phyloP scores from a whole-genome alignment of 1,140 invertebrate species.

The Diorhabda sublineata region DNA sequence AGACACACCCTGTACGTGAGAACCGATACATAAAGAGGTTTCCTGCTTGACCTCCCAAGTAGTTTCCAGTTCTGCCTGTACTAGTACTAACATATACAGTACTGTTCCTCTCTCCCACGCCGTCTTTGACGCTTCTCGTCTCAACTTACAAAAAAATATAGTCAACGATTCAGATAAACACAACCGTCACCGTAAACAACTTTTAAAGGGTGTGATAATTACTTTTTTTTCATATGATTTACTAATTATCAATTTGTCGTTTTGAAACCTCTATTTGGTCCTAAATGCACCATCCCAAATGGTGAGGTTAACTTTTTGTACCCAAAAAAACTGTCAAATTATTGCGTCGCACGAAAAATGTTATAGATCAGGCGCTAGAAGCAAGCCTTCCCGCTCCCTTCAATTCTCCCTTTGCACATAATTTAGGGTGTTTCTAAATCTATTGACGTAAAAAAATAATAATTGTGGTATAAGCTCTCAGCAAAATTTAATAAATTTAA shows the following conservation, averaged over 20 bases:
- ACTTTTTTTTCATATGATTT: too few relatives aligned
- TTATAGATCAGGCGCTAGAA: too few relatives aligned
- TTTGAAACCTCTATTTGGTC: too few relatives aligned
- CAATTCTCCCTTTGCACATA: too few relatives aligned
- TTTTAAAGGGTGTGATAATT: neutral
- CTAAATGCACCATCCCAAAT: too few relatives aligned
- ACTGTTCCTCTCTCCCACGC: slow-evolving; percentile 1
- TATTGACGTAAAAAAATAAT: slow-evolving; percentile 16
- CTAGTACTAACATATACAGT: neutral
- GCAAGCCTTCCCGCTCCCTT: too few relatives aligned
- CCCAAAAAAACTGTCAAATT: too few relatives aligned
- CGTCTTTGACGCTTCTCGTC: slow-evolving; percentile 1
- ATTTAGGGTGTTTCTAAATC: too few relatives aligned
- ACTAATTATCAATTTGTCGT: too few relatives aligned
- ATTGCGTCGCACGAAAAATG: too few relatives aligned
- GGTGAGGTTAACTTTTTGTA: too few relatives aligned
- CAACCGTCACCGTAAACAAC: neutral
- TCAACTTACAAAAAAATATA: neutral
- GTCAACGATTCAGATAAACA: neutral
- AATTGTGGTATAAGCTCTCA: slow-evolving; percentile 24
- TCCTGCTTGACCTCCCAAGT: slow-evolving; percentile 1
- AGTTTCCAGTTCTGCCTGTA: neutral
- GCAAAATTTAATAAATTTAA: slow-evolving; percentile 23
- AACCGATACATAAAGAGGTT: neutral
- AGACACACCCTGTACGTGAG: neutral